Evolutionary conservation across 2,888 invertebrate genomes (phyloP), one percentile per base, ranked within the genome.

Genomic region (Sminthurides aquaticus): DNA sequence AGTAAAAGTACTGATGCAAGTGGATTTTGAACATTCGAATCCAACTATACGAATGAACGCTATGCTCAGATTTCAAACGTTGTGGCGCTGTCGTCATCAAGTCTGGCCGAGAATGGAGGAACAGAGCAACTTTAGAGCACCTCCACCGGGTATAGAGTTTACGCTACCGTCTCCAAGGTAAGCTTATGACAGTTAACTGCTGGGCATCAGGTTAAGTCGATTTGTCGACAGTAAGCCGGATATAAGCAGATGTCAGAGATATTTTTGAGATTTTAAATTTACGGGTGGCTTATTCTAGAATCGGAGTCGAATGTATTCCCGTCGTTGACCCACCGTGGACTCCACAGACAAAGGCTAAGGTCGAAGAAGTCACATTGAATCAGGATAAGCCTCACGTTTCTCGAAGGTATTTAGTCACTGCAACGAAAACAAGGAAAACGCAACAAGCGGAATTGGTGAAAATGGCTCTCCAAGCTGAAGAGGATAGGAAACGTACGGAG

Each of bases 31-130:
- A 65, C 89, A 95, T 78, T 82, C 85, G 49, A 91, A 93, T 75
- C 87, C 93, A 0, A 84, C 85, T 49, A 85, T 89, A 54, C 84
- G 98, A 70, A 88, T 91, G 72, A 88, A 87, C 73, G 90, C 92
- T 1, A 86, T 93, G 69, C 82, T 91, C 67, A 84, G 88, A 24
- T 74, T 74, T 80, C 90, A 95, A 84, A 89, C 92, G 1, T 83
- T 99, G 71, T 99, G 98, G 98, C 92, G 94, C 77, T 87, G 93
- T 73, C 85, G 99, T 1, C 96, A 93, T 78, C 99, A 99, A 83
- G 95, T 96, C 0, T 99, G 99, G 99, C 94, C 97, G 0, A 85
- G 98, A 66, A 96, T 99, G 97, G 99, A 99, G 79, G 98, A 98
- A 76, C 90, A 96, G 65, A 80, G 91, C 67, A 88, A 91, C 0